Conservation (phyloP, 1,140 invertebrate genomes). For the Drosophila ironensis region DNA sequence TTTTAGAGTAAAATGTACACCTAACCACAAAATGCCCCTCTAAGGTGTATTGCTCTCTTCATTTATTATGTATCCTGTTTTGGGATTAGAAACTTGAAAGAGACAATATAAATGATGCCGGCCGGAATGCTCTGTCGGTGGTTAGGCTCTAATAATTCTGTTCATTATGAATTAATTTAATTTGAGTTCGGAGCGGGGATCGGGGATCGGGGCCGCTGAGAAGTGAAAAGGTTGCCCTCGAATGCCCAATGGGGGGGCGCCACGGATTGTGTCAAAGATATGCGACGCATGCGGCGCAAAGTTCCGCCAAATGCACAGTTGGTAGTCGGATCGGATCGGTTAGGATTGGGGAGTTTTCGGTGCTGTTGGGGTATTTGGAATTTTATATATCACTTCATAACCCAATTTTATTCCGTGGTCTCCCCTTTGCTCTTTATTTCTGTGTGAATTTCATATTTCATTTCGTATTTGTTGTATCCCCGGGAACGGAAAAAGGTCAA, state of each 20-base stretch:
- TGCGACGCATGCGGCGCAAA: constrained; percentile 76
- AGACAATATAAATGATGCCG: constrained; percentile 31
- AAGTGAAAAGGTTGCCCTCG: constrained; percentile 71
- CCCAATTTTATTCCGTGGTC: constrained; percentile 43
- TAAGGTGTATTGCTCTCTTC: background rate
- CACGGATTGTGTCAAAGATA: constrained; percentile 79
- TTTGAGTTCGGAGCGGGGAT: constrained; percentile 42
- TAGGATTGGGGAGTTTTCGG: background rate
- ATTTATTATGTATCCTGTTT: background rate
- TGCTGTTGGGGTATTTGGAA: constrained; percentile 40
- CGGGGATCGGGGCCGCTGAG: background rate
- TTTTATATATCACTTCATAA: constrained; percentile 48
- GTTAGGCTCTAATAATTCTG: constrained; percentile 71
- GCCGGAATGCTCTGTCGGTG: constrained; percentile 15
- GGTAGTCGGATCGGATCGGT: constrained; percentile 53
- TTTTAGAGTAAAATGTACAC: background rate
- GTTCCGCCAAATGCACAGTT: constrained; percentile 79
- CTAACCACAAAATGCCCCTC: background rate
- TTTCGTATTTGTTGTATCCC: constrained; percentile 3
- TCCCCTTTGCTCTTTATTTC: constrained; percentile 35
- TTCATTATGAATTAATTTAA: constrained; percentile 80
- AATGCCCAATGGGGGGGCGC: constrained; percentile 70
- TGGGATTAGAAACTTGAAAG: background rate
- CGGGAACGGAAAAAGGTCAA: constrained; percentile 61
- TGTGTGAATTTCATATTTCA: constrained; percentile 45